These are phyloP conservation scores for Xiphophorus maculatus DNA, from an alignment of 2,113 vertebrate genomes.

Conservation along the genomic window DNA sequence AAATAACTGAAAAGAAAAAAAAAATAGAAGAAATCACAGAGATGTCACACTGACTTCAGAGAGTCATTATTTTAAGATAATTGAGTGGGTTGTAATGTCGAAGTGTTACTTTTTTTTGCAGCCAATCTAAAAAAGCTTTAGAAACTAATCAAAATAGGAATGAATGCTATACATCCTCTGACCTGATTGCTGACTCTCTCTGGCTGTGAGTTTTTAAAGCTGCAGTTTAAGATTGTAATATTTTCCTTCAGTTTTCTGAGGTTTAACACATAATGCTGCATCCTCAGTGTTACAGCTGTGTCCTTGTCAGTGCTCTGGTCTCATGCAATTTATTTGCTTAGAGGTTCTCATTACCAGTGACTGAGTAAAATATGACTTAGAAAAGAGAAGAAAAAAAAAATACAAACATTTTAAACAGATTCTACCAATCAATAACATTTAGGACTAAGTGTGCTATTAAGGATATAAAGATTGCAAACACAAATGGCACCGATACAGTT, in stretches of 20 bases:
- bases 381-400: too few species aligned
- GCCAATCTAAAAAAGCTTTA: background rate
- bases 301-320: constrained; percentile 3
- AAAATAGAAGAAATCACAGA: background rate
- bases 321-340: background rate
- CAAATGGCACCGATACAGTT: too few species aligned
- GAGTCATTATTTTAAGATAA: background rate
- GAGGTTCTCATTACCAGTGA: background rate
- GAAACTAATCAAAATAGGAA: background rate
- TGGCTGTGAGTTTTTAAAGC: background rate
- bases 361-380: background rate
- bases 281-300: background rate
- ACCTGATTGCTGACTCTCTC: background rate
- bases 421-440: too few species aligned
- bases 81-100: background rate
- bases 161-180: background rate
- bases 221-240: background rate
- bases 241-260: background rate
- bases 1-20: too few species aligned
- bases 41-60: background rate
- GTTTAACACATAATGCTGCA: background rate
- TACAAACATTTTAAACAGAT: too few species aligned
- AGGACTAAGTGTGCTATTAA: too few species aligned
- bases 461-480: too few species aligned
- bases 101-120: background rate